Percentiles rank a stretch among this genome's conserved stretches.
phyloP scores from a whole-genome alignment of 1,140 invertebrate species.

The Conopomorpha cramerella region DNA sequence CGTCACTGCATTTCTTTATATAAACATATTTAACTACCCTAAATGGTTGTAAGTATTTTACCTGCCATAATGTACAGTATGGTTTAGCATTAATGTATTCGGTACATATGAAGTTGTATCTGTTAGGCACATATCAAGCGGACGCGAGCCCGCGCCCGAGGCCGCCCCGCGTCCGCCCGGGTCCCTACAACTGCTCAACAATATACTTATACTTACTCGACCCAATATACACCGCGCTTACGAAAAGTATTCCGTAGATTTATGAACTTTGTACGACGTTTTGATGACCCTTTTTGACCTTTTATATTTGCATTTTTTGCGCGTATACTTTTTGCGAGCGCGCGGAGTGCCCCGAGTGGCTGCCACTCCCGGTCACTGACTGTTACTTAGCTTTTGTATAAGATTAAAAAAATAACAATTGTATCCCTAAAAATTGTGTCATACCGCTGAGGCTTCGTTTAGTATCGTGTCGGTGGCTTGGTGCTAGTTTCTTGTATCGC shows the following conservation, averaged over 20 bases:
- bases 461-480: constrained; percentile 46
- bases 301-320: too few relatives aligned
- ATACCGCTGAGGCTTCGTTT: constrained; percentile 15
- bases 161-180: constrained; percentile 10
- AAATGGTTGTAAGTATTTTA: constrained; percentile 42
- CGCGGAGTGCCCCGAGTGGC: background rate
- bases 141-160: constrained; percentile 41
- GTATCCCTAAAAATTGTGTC: too few relatives aligned
- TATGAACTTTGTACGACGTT: too few relatives aligned
- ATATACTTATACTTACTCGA: too few relatives aligned
- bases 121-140: constrained; percentile 52
- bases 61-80: constrained; percentile 48
- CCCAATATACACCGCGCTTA: background rate
- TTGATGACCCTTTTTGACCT: too few relatives aligned
- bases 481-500: constrained; percentile 46
- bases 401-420: background rate
- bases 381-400: constrained; percentile 29
- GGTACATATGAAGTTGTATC: constrained; percentile 42
- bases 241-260: too few relatives aligned
- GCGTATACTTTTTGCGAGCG: background rate
- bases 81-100: constrained; percentile 38
- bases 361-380: background rate
- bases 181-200: background rate
- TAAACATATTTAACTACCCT: constrained; percentile 35
- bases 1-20: constrained; percentile 33